Evolutionary conservation across 2,888 invertebrate species (phyloP).

Genomic region (Drosophila hawaiiensis): DNA sequence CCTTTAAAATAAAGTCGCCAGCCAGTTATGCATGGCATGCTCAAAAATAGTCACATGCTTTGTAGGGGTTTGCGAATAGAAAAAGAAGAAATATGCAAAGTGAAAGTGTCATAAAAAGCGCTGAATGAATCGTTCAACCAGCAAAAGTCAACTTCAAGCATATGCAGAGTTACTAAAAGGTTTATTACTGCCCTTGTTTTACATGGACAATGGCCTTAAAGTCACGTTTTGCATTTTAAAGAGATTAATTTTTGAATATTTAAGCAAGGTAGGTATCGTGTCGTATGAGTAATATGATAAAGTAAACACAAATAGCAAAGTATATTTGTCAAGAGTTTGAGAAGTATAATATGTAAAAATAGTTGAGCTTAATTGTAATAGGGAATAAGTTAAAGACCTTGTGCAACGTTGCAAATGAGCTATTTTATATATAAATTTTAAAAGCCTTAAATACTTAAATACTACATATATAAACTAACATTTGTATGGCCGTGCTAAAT

Average conservation of each 20-base stretch:
- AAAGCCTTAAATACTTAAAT: background rate
- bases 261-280: background rate
- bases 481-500: background rate
- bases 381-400: background rate
- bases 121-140: background rate
- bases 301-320: background rate
- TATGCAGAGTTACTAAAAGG: slow-evolving; percentile 2
- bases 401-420: background rate
- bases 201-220: background rate
- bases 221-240: background rate
- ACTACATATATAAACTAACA: background rate
- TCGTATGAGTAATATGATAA: background rate
- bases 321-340: background rate
- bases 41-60: slow-evolving; percentile 39
- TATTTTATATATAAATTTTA: background rate
- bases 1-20: slow-evolving; percentile 51
- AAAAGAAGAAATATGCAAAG: slow-evolving; percentile 23
- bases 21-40: slow-evolving; percentile 33
- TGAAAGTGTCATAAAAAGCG: slow-evolving; percentile 24
- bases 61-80: slow-evolving; percentile 1
- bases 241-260: background rate
- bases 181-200: background rate
- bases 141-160: background rate
- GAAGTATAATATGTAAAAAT: background rate
- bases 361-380: background rate